Percentiles rank a stretch among this genome's conserved stretches.
phyloP scores from a whole-genome alignment of 2,113 vertebrate genomes.

The Trichechus manatus region DNA sequence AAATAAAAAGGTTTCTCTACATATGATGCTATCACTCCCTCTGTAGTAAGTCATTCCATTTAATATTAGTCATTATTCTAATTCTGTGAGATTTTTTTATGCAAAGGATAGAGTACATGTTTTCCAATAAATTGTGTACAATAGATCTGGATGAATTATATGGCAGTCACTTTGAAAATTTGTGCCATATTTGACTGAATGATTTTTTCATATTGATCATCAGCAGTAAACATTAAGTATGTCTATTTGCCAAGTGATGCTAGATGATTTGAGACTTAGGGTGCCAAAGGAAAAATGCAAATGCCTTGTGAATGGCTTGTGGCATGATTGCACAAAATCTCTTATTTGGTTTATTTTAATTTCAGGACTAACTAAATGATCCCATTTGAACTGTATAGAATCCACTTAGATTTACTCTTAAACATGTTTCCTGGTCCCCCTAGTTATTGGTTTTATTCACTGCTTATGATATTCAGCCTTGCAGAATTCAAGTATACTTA shows the following conservation, averaged over 20 bases:
- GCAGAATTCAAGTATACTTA: background rate
- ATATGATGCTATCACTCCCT: background rate
- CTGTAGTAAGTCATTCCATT: background rate
- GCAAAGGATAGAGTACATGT: background rate
- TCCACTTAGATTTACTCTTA: background rate
- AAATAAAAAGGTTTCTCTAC: background rate
- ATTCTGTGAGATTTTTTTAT: background rate
- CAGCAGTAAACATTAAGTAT: background rate
- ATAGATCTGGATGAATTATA: background rate
- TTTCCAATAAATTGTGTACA: background rate
- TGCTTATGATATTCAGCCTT: constrained; percentile 11
- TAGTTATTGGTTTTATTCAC: background rate
- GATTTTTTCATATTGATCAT: background rate
- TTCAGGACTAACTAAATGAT: background rate
- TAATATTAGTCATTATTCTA: background rate
- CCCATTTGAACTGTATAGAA: background rate
- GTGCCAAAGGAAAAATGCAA: background rate
- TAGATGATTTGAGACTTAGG: background rate
- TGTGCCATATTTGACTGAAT: background rate
- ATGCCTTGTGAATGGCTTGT: background rate
- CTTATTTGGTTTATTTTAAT: constrained; percentile 44
- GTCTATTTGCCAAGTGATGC: background rate
- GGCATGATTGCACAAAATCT: background rate
- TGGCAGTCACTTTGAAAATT: background rate
- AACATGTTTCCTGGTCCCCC: background rate